Evolutionary conservation across 2,888 invertebrate species (phyloP).

Genomic region (Xestia rhomboidea): DNA sequence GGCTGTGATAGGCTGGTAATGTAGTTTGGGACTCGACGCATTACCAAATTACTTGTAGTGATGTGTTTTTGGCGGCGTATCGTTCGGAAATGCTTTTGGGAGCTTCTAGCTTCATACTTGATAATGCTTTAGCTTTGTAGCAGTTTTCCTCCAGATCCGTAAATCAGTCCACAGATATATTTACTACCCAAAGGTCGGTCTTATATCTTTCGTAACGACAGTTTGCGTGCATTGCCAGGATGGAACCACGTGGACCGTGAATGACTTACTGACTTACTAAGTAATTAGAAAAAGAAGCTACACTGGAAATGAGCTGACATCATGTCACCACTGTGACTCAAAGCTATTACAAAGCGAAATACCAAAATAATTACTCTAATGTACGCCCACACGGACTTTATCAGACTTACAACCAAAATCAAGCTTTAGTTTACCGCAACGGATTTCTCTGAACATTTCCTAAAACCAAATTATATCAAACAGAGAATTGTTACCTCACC

Average conservation of each 20-base stretch:
- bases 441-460: constrained; percentile 12
- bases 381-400: constrained; percentile 21
- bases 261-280: not conserved
- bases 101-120: not conserved
- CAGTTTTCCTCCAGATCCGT: not conserved
- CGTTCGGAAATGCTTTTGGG: not conserved
- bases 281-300: constrained; percentile 39
- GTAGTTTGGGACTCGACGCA: constrained; percentile 36
- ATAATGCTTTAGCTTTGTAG: not conserved
- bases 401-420: constrained; percentile 23
- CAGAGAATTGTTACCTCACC: constrained; percentile 35
- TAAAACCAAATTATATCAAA: constrained; percentile 33
- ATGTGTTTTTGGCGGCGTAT: constrained; percentile 10
- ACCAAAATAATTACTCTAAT: constrained; percentile 41
- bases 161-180: not conserved
- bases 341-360: constrained; percentile 16
- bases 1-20: constrained; percentile 40
- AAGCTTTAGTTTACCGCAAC: constrained; percentile 16
- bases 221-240: not conserved
- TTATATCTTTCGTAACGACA: not conserved
- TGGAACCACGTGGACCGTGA: not conserved
- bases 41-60: constrained; percentile 29
- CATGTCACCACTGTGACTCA: constrained; percentile 5
- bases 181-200: not conserved
- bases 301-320: constrained; percentile 2